These are phyloP conservation scores for Phrynocephalus vlangalii DNA, from an alignment of 2,797 vertebrate species.

Conservation along the genomic window DNA sequence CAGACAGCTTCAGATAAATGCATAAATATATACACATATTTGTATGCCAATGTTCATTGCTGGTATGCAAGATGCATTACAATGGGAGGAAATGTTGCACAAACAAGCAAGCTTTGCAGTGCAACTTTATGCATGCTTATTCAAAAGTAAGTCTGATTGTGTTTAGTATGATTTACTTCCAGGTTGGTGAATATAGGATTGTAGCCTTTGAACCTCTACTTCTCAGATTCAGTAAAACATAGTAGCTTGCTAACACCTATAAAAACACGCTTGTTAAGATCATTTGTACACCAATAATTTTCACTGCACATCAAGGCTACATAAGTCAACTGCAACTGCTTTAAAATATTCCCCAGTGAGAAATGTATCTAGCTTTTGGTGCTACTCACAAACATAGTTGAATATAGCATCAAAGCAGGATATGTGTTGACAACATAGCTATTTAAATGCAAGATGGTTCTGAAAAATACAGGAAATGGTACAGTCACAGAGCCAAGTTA, in stretches of 20 bases:
- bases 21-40: background rate
- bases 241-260: background rate
- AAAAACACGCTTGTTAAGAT: conserved; percentile 10
- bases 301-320: conserved; percentile 14
- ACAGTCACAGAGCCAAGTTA: conserved; percentile 67
- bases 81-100: no score
- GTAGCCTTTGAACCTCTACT: background rate
- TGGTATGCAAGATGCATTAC: background rate
- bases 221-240: background rate
- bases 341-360: conserved; percentile 6
- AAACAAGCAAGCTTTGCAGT: background rate
- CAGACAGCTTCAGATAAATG: no score
- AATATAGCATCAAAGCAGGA: conserved; percentile 58
- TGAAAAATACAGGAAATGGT: conserved; percentile 49
- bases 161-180: background rate
- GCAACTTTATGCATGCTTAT: background rate
- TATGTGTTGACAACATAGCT: conserved; percentile 61
- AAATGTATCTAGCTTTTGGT: conserved; percentile 7
- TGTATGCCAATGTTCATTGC: background rate
- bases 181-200: background rate
- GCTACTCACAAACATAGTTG: conserved; percentile 35
- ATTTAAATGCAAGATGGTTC: conserved; percentile 64
- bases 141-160: background rate
- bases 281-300: conserved; percentile 10
- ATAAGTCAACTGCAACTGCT: conserved; percentile 1